phyloP scores from a whole-genome alignment of 2,113 vertebrate genomes.

The Menura novaehollandiae region DNA sequence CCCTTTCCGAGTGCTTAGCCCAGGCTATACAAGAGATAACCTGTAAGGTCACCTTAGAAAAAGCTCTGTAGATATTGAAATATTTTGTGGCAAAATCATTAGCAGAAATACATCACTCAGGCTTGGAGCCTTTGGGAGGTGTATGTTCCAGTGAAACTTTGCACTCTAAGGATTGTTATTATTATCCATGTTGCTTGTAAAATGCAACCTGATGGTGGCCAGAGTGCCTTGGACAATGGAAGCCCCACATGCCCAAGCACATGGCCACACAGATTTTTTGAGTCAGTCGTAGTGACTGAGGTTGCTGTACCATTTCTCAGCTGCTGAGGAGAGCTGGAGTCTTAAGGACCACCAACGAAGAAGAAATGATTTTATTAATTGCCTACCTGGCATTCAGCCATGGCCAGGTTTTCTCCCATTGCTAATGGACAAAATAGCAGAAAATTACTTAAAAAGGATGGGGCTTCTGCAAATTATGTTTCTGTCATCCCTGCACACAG shows the following conservation, averaged over 20 bases:
- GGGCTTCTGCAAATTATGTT: background rate
- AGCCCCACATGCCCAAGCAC: background rate
- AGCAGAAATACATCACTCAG: background rate
- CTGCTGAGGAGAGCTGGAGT: background rate
- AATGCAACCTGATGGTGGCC: background rate
- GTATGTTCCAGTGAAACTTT: background rate
- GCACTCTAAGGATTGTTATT: background rate
- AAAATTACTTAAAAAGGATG: background rate
- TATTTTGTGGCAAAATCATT: background rate
- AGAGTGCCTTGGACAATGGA: background rate
- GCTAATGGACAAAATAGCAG: background rate
- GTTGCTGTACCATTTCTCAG: background rate
- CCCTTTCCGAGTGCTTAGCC: background rate
- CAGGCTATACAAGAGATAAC: background rate
- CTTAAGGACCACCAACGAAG: background rate
- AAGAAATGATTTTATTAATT: background rate
- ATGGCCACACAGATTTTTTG: background rate
- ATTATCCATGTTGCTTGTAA: accelerated
- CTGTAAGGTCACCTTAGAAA: background rate
- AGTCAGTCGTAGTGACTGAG: background rate
- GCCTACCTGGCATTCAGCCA: background rate
- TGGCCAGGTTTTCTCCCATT: background rate
- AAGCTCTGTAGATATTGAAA: background rate
- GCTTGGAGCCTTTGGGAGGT: background rate
- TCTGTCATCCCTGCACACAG: background rate